Conservation (phyloP, 1,140 invertebrate genomes). For the Cepaea nemoralis region DNA sequence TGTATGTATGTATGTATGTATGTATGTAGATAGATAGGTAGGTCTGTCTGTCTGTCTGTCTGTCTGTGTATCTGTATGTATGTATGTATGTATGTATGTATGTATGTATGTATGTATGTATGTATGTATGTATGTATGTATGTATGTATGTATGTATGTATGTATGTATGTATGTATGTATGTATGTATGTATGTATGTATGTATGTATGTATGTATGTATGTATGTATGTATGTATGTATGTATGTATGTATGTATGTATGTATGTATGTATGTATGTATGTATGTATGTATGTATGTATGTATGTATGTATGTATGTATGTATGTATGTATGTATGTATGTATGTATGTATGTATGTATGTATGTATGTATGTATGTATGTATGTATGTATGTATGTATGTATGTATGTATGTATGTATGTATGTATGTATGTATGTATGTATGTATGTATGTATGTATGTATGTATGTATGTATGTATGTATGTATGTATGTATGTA, state of each 20-base stretch:
- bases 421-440: too few species aligned
- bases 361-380: too few species aligned
- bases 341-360: not conserved
- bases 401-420: too few species aligned
- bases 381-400: too few species aligned
- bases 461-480: too few species aligned
- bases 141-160: conserved; percentile 11
- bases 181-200: conserved; percentile 7
- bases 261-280: not conserved
- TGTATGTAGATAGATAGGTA: too few species aligned
- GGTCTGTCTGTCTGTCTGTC: too few species aligned
- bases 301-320: not conserved
- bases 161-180: conserved; percentile 7
- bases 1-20: conserved; percentile 11
- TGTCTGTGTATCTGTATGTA: too few species aligned
- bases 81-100: conserved; percentile 11
- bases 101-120: conserved; percentile 11
- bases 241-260: not conserved
- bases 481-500: too few species aligned
- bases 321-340: not conserved
- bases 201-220: conserved; percentile 6
- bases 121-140: conserved; percentile 10
- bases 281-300: not conserved
- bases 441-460: too few species aligned
- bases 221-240: not conserved